Base-by-base conservation (phyloP, 2,888 invertebrate species). In the Lobophora halterata region DNA sequence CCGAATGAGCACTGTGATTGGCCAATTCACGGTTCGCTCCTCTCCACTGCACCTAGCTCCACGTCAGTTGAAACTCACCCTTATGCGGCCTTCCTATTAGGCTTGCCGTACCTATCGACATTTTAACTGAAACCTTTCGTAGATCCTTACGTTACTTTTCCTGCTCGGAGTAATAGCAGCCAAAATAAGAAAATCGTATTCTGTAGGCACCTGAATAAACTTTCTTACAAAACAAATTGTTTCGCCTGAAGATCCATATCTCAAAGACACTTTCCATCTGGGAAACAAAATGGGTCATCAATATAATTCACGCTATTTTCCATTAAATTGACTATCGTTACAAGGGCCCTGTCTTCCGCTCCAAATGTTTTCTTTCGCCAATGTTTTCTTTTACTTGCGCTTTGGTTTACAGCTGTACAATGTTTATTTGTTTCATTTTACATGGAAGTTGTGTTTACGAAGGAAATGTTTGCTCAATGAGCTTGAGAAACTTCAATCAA, bases 401-500 rank as follows among this genome's bases (percentile, higher is more conserved):
- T 19, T 5, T n/a, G 26, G 17, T n/a, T n/a, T n/a, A n/a, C n/a
- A n/a, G n/a, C n/a, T n/a, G n/a, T n/a, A n/a, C n/a, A n/a, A n/a
- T 35, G 23, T 40, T 40, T 44, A 35, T 36, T 41, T 46, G 21
- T 21, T 32, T 36, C 16, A 27, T 32, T 37, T 26, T 33, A 38
- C 23, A 17, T 23, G 28, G 32, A 46, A 25, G 34, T 37, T 20
- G 34, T 16, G 23, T 27, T 35, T 21, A 36, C 14, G 16, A 17
- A 3, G 1, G 11, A 1, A 1, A 7, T 30, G 29, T 31, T 35
- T 31, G 35, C 16, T 21, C 10, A 31, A 26, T 31, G n/a, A 18
- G 25, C 18, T 23, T 7, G 9, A n/a, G 18, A 17, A 27, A 31
- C 31, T 16, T 16, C 14, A 24, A 18, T 21, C 20, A 12, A 12